Percentiles rank a stretch among this genome's conserved stretches.
Evolutionary conservation across 2,888 invertebrate genomes (phyloP).

Genomic region (Tortrix viridana): DNA sequence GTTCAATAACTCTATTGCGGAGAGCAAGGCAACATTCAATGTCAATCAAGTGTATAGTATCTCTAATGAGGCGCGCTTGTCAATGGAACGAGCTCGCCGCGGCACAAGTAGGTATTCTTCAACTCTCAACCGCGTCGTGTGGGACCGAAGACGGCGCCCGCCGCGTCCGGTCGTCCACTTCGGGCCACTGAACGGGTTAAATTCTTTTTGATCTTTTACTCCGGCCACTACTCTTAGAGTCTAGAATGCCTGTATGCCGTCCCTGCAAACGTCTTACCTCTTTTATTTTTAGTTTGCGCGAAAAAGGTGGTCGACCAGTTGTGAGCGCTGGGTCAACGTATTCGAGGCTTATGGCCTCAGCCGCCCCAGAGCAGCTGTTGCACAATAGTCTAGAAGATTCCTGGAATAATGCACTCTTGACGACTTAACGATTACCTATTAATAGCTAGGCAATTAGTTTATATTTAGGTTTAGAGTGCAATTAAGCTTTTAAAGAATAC

Average conservation of each 20-base stretch:
- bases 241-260: slow-evolving; percentile 72
- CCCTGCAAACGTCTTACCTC: slow-evolving; percentile 68
- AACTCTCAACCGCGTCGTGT: slow-evolving; percentile 58
- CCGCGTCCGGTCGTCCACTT: slow-evolving; percentile 55
- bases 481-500: slow-evolving; percentile 8
- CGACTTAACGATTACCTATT: slow-evolving; percentile 20
- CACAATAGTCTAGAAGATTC: slow-evolving; percentile 77
- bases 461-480: slow-evolving; percentile 1
- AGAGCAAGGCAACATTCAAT: slow-evolving; percentile 45
- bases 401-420: slow-evolving; percentile 42
- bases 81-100: slow-evolving; percentile 50
- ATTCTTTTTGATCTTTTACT: slow-evolving; percentile 64
- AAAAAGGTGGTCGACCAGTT: slow-evolving; percentile 75
- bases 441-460: slow-evolving; percentile 12
- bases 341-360: slow-evolving; percentile 74
- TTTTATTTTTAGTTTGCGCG: slow-evolving; percentile 77
- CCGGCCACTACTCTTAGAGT: slow-evolving; percentile 48
- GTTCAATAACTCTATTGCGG: slow-evolving; percentile 53
- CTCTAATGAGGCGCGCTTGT: slow-evolving; percentile 63
- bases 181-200: slow-evolving; percentile 71
- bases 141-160: slow-evolving; percentile 54
- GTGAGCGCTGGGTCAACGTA: slow-evolving; percentile 70
- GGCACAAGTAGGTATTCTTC: slow-evolving; percentile 54
- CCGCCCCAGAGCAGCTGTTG: slow-evolving; percentile 69
- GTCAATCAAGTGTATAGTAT: slow-evolving; percentile 49